Percentiles rank a stretch among this genome's conserved stretches.
Evolutionary conservation across 1,140 invertebrate genomes (phyloP).

Genomic region (Chrysopa pallens): DNA sequence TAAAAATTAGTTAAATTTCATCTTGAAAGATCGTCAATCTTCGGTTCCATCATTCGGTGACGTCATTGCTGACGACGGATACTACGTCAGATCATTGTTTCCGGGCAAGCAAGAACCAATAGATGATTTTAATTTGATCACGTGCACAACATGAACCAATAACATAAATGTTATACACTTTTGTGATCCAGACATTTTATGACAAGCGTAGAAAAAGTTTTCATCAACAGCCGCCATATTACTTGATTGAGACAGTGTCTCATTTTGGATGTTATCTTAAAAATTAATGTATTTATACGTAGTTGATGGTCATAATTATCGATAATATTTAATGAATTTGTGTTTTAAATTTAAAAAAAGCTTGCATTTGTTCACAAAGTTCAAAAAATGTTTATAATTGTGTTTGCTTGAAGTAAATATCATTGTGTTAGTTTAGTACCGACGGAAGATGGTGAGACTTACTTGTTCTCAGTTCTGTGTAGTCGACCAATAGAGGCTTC

Average conservation of each 20-base stretch:
- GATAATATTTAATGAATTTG: slow-evolving; percentile 15
- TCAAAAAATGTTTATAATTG: slow-evolving; percentile 15
- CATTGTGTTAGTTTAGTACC: slow-evolving; percentile 33
- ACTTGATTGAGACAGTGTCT: slow-evolving; percentile 51
- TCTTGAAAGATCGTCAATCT: slow-evolving; percentile 9
- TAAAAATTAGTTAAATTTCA: not conserved
- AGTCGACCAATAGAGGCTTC: slow-evolving; percentile 33
- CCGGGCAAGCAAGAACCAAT: slow-evolving; percentile 24
- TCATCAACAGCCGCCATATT: slow-evolving; percentile 87
- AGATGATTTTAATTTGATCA: slow-evolving; percentile 18
- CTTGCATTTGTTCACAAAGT: slow-evolving; percentile 20
- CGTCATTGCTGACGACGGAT: slow-evolving; percentile 17
- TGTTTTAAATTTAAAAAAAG: slow-evolving; percentile 15
- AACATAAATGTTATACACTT: slow-evolving; percentile 23
- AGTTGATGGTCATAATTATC: slow-evolving; percentile 16
- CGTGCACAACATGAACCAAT: slow-evolving; percentile 37
- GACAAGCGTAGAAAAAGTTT: slow-evolving; percentile 83
- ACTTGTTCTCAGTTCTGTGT: slow-evolving; percentile 33
- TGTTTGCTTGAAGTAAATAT: slow-evolving; percentile 29
- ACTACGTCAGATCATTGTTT: slow-evolving; percentile 21
- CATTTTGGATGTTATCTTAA: slow-evolving; percentile 42
- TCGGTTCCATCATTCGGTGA: slow-evolving; percentile 10
- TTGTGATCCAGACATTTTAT: slow-evolving; percentile 61
- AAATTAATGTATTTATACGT: slow-evolving; percentile 16
- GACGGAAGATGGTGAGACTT: slow-evolving; percentile 48